Evolutionary conservation across 2,113 vertebrate species (phyloP).

Genomic region (crab-eating macaque (Macaca fascicularis)): DNA sequence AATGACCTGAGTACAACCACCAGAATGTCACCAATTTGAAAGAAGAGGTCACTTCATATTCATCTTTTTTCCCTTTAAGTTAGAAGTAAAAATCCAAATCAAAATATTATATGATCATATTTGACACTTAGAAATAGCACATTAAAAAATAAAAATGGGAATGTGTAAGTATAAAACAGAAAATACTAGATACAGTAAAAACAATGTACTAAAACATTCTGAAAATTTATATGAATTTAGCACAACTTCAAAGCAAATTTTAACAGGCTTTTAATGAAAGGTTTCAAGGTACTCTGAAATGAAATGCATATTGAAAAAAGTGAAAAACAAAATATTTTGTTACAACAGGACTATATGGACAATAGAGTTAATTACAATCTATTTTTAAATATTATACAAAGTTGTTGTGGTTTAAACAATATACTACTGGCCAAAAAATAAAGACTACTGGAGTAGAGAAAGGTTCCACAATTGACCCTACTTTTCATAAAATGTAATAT

Average conservation of each 20-base stretch:
- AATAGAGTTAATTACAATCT: background rate
- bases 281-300: constrained; percentile 35
- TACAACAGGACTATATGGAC: background rate
- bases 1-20: background rate
- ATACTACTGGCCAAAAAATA: background rate
- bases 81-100: background rate
- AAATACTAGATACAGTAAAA: constrained; percentile 20
- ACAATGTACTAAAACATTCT: background rate
- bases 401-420: background rate
- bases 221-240: constrained; percentile 2
- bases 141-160: constrained; percentile 6
- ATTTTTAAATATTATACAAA: constrained; percentile 28
- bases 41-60: background rate
- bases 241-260: constrained; percentile 39
- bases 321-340: background rate
- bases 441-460: background rate
- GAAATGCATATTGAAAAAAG: background rate
- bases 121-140: constrained; percentile 33
- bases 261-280: background rate
- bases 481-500: constrained; percentile 13
- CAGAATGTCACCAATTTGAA: background rate
- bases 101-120: background rate
- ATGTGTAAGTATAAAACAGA: background rate
- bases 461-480: background rate
- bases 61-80: background rate